phyloP scores from a whole-genome alignment of 2,113 vertebrate species.

The Emydocephalus ijimae region DNA sequence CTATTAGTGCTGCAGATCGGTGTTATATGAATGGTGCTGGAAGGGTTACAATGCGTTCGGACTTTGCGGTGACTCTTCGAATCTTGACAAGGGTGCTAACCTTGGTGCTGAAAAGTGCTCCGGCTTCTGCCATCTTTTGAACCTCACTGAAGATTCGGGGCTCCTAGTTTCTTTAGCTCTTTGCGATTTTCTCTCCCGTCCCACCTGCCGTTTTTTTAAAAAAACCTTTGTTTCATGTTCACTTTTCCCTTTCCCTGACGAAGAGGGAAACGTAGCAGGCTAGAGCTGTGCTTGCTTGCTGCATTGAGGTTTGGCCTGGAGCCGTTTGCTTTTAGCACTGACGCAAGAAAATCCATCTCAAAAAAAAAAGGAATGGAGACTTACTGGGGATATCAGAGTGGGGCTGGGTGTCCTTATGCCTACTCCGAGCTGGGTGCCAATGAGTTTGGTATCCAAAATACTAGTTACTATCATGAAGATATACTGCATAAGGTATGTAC shows the following conservation, averaged over 20 bases:
- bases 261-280: background rate
- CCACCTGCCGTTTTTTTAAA: background rate
- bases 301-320: background rate
- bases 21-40: background rate
- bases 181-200: too few relatives aligned
- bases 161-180: background rate
- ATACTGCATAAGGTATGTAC: conserved; percentile 75
- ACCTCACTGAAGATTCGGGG: background rate
- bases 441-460: conserved; percentile 48
- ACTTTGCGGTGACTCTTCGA: background rate
- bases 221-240: background rate
- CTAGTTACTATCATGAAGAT: conserved; percentile 68
- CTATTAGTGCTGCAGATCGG: background rate
- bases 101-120: background rate
- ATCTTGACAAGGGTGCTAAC: background rate
- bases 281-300: background rate
- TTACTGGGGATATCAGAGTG: conserved; percentile 59
- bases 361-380: conserved; percentile 67
- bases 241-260: background rate
- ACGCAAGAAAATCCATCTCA: conserved; percentile 29
- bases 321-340: background rate
- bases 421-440: conserved; percentile 49
- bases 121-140: background rate
- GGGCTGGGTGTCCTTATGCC: conserved; percentile 58
- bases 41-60: background rate